Conservation (phyloP, 2,113 vertebrate species). For the Centrocercus urophasianus region DNA sequence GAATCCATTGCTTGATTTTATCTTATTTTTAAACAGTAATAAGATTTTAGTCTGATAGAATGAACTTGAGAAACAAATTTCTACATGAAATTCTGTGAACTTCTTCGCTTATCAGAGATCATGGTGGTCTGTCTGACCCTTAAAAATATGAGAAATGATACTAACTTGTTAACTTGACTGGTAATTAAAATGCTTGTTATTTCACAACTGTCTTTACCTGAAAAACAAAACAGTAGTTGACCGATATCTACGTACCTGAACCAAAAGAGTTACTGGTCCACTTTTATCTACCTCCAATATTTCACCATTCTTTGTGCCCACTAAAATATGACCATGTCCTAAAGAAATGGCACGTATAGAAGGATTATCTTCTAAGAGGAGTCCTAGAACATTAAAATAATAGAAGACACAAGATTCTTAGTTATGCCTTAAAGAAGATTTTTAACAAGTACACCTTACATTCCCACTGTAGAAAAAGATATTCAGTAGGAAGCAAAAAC, state of each 20-base stretch:
- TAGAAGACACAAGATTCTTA: conserved; percentile 5
- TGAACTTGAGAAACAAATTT: background rate
- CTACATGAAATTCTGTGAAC: background rate
- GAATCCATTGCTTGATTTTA: background rate
- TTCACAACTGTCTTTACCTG: background rate
- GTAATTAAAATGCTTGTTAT: background rate
- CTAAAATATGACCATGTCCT: conserved; percentile 96
- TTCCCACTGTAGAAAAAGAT: background rate
- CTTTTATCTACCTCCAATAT: conserved; percentile 98
- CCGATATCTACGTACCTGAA: conserved; percentile 78
- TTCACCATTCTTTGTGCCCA: conserved; percentile 98
- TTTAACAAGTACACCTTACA: background rate
- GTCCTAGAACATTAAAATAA: conserved; percentile 80
- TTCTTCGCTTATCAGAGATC: background rate
- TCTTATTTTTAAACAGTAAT: background rate
- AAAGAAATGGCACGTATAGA: conserved; percentile 99
- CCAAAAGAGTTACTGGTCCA: conserved; percentile 91
- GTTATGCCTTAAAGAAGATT: background rate
- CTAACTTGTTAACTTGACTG: background rate
- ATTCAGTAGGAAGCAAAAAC: background rate
- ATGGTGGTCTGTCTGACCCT: background rate
- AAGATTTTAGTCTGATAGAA: background rate
- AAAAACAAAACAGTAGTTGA: background rate
- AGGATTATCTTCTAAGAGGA: conserved; percentile 97
- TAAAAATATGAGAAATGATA: background rate